Base-by-base conservation (phyloP, 2,797 vertebrate species). In the Cichlasoma orientale region DNA sequence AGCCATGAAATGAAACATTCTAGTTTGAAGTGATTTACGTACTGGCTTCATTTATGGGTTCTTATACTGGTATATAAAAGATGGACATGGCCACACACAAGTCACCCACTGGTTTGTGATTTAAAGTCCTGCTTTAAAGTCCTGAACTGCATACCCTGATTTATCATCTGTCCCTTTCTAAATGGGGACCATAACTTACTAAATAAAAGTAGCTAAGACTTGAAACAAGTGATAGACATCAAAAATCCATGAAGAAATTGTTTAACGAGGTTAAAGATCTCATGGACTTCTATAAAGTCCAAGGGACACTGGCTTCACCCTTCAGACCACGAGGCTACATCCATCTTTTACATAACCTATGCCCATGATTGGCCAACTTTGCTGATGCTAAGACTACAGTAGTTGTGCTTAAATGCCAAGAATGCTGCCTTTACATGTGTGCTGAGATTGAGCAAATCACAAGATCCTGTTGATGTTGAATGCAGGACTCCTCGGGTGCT, bases 401-500 rank as follows among this genome's bases (percentile, higher is more conserved):
- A 18, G 38, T 63, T 63, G 38, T 52, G 50, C n/a, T n/a, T n/a
- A 52, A n/a, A 52, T 9, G 2, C 50, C 50, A 52, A 47, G 7
- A 19, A 19, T 3, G 36, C 36, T 63, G 59, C 25, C 16, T 63
- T 63, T 21, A 25, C 36, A 14, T 44, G 14, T 19, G 38, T 63
- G 41, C 5, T 11, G 27, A 50, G 10, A 29, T 29, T 29, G 16
- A n/a, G 25, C 25, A 68, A 8, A 1, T 68, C 41, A 29, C 63
- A 2, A 18, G 12, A 13, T 57, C 27, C n/a, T 27, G 14, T 77
- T 82, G 38, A 33, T 86, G n/a, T 76, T 55, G 1, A 44, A 19
- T 56, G 7, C 86, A 93, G 94, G 91, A 86, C 33, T 72, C 89
- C 38, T 80, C 70, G 0, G 90, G 92, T 21, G 69, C 72, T 56